phyloP scores from a whole-genome alignment of 2,888 invertebrate genomes.

The Stenchaetothrips biformis region DNA sequence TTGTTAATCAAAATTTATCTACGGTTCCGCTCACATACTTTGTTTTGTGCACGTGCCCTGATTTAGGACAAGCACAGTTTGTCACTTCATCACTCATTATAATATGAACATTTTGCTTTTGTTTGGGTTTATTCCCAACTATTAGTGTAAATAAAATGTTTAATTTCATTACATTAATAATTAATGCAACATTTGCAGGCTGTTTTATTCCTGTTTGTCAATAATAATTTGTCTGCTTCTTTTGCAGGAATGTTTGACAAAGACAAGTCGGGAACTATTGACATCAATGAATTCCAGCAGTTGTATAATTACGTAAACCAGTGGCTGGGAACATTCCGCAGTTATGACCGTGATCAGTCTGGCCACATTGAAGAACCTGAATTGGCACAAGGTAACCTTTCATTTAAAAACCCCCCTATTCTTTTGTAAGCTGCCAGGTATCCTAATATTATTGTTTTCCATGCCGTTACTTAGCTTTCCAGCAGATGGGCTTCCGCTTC shows the following conservation, averaged over 20 bases:
- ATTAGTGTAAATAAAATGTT: not conserved
- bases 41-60: not conserved
- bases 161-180: slow-evolving; percentile 20
- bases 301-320: slow-evolving; percentile 83
- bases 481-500: slow-evolving; percentile 85
- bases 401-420: too few species aligned
- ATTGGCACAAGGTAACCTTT: slow-evolving; percentile 54
- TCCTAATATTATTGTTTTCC: not conserved
- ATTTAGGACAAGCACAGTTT: not conserved
- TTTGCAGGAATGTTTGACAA: slow-evolving; percentile 79
- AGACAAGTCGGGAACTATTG: slow-evolving; percentile 77
- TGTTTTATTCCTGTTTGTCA: not conserved
- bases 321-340: slow-evolving; percentile 79
- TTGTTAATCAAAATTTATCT: not conserved
- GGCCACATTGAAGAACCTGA: slow-evolving; percentile 79
- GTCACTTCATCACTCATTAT: not conserved
- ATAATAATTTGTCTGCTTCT: slow-evolving; percentile 27
- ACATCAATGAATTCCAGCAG: slow-evolving; percentile 76
- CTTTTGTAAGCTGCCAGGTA: too few species aligned
- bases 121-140: not conserved
- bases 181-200: not conserved
- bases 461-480: slow-evolving; percentile 52
- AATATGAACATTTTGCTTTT: not conserved
- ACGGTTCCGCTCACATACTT: not conserved
- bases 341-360: slow-evolving; percentile 79